Evolutionary conservation across 1,140 invertebrate genomes (phyloP), one percentile per base, ranked within the genome.

Genomic region (Danaus plexippus): DNA sequence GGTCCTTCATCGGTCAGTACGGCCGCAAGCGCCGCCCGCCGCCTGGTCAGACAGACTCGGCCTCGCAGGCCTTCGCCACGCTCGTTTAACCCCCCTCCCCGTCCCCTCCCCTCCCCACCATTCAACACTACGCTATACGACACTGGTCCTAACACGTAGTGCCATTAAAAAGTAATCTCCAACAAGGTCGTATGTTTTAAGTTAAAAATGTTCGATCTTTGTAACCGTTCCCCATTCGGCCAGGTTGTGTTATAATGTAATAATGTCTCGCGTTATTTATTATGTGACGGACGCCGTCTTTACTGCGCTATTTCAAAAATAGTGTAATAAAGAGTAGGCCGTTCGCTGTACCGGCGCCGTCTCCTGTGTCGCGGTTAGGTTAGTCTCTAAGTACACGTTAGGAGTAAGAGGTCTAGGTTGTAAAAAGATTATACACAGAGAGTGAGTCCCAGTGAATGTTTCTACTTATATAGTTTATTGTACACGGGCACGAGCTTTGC

Each of bases 1-100:
- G 97, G 66, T 98, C 97, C 67, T 99, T 99, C 90, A 98, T 99
- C 89, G 97, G 97, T 69, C 94, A 96, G 87, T 97, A 97, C 89
- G 95, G 95, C 70, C 91, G 93, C 73, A 92, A 94, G 80, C 90
- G 92, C 80, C 89, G 90, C 75, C 75, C 80, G n/a, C 78, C 83
- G 46, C 55, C 83, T 52, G 64, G 67, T 11, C 85, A 87, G 57
- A 65, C 75, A n/a, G 93, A 94, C 85, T 92, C 92, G 62, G 92
- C 92, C 75, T 93, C 93, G 61, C 91, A 92, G 84, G 93, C 91
- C 69, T 94, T 94, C 88, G 92, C 92, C 61, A 94, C 93, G 65
- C 89, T 94, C 83, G 93, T 94, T 64, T 94, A 91, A 90, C 87
- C 52, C 47, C 9, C 32, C 54, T 42, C 57, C 45, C 18, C n/a